Evolutionary conservation across 2,113 vertebrate species (phyloP), one percentile per base, ranked within the genome.

Genomic region (Pangasianodon gigas): DNA sequence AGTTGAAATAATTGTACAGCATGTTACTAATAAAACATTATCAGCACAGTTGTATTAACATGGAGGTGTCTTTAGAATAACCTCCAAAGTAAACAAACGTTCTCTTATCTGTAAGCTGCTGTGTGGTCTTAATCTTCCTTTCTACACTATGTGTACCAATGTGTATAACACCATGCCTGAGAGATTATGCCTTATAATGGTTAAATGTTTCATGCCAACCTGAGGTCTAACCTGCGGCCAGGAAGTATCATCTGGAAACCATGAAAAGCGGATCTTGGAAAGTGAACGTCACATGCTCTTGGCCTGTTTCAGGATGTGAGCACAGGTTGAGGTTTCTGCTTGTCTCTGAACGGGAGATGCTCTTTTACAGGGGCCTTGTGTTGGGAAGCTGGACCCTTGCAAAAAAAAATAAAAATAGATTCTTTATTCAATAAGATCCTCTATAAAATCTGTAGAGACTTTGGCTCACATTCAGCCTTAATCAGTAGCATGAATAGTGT

Each of bases 181-280:
- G 10, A 41, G 19, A 32, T 32, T 8, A 82, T 4, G 0, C 14
- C 51, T 54, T 18, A n/a, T 32, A 81, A 81, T 9, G 54, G 81
- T 84, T 84, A 90, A 91, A 67, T 0, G 62, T 89, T 60, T 77
- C 88, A 92, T 74, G 84, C 89, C 85, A 91, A 69, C 85, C 48
- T 56, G 75, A 84, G 51, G 65, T 87, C 65, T 87, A 90, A 79
- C 87, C 89, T 92, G 88, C 21, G 71, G 86, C 71, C 87, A 90
- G 86, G 79, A 90, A 91, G 88, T 83, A 84, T 93, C 89, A 93
- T 93, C 90, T 87, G 88, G 92, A 93, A 93, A 94, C 92, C 80
- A 21, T 89, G 52, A 92, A 93, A 94, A 92, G 93, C 89, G 87
- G 94, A 93, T 93, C 89, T 91, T 89, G 92, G 88, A 90, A 87